Base-by-base conservation (phyloP, 2,797 vertebrate species). In the Takifugu rubripes region DNA sequence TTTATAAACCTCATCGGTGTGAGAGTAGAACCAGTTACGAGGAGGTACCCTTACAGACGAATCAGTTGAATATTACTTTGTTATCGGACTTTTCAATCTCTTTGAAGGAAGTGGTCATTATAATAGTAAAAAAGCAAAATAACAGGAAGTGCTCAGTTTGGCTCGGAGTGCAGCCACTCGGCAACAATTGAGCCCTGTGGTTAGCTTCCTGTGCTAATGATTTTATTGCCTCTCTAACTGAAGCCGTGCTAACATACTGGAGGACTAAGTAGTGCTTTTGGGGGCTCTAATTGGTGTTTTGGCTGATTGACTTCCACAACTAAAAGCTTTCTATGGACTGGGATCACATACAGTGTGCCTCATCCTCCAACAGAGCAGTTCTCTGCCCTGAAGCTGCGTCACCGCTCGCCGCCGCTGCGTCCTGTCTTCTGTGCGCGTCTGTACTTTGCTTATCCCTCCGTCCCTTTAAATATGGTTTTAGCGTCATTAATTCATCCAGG, bases 401-500 rank as follows among this genome's bases (percentile, higher is more conserved):
- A 36, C 57, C 29, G 58, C 61, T 21, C 8, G 12, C 68, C 53
- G 31, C 5, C 36, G 44, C 50, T 52, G 64, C 53, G 24, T 65
- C 59, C 52, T 3, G 7, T 44, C 16, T 21, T 33, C 56, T 76
- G 64, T 55, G 59, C 44, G 51, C 52, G 48, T 75, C 62, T 62
- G 51, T 73, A 21, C 70, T 68, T 59, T 68, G 66, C 56, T 60
- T 70, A 66, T 49, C 64, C 68, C 49, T 65, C 59, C 71, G 70
- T 69, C 59, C 69, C 55, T 54, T 61, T 62, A 82, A 87, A 86
- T 81, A 25, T 81, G 81, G 75, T 80, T 82, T 79, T 73, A 79
- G 80, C 64, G 76, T 74, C 75, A 84, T 83, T 82, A 82, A 78
- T 75, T 71, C 70, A 82, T 79, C 74, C 57, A 81, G 60, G 78